These are phyloP conservation scores for Myiotriccus ornatus DNA, from an alignment of 2,797 vertebrate genomes.

Conservation along the genomic window DNA sequence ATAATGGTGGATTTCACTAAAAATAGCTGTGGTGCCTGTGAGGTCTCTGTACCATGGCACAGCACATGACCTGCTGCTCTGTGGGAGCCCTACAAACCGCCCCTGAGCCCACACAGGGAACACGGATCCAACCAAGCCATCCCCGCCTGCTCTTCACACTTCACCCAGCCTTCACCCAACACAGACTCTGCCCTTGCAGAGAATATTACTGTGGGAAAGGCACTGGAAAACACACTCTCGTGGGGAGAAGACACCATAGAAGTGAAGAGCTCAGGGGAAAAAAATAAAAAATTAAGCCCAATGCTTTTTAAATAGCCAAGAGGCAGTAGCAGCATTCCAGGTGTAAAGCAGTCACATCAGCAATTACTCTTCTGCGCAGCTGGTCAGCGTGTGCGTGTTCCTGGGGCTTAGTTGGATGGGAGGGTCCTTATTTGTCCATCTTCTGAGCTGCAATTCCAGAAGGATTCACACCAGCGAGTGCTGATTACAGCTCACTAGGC, in stretches of 20 bases:
- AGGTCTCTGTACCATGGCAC: not conserved
- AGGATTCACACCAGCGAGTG: not conserved
- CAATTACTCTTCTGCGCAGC: not conserved
- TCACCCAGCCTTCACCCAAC: not conserved
- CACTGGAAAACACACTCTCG: not conserved
- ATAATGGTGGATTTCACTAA: not conserved
- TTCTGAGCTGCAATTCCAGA: not conserved
- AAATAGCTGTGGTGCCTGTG: rapidly evolving
- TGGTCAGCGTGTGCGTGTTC: rapidly evolving
- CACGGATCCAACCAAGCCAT: rapidly evolving
- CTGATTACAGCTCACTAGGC: not conserved
- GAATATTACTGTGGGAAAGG: not conserved
- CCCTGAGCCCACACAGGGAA: not conserved
- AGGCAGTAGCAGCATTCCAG: not conserved
- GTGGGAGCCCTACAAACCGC: not conserved
- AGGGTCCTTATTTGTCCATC: not conserved
- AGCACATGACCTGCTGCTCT: not conserved
- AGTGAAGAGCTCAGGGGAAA: not conserved
- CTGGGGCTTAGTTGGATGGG: not conserved
- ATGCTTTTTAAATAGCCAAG: not conserved
- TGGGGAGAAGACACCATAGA: not conserved
- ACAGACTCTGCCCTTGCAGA: not conserved
- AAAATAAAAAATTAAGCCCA: rapidly evolving
- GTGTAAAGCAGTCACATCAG: not conserved
- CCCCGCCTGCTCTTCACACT: not conserved